These are phyloP conservation scores for Chondrosia reniformis DNA, from an alignment of 37 sponge, comb jelly and placozoan genomes.

Conservation along the genomic window DNA sequence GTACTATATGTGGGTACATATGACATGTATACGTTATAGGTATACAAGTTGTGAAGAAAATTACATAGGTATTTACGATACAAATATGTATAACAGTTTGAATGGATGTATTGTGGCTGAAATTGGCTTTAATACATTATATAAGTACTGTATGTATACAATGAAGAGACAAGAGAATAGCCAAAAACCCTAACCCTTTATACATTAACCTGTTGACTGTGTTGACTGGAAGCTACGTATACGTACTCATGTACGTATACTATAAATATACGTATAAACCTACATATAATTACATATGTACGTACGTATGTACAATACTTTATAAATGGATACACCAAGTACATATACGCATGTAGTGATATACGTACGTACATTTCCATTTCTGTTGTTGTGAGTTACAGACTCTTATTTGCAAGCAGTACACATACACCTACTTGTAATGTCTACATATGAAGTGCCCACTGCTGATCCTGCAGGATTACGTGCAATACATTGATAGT, in stretches of 20 bases:
- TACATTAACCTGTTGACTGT: too few relatives aligned
- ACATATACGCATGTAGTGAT: not conserved
- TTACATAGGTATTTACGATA: too few relatives aligned
- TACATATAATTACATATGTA: not conserved
- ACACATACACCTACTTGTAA: conserved; percentile 1
- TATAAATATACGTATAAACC: not conserved
- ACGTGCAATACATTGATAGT: conserved; percentile 3
- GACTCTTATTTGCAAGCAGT: not conserved
- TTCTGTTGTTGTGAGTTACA: too few relatives aligned
- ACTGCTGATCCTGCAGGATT: not conserved
- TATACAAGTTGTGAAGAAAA: too few relatives aligned
- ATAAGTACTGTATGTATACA: too few relatives aligned
- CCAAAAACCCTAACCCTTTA: too few relatives aligned
- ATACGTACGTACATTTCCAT: not conserved
- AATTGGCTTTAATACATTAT: too few relatives aligned
- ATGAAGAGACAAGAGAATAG: too few relatives aligned
- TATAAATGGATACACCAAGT: not conserved
- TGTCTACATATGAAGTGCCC: not conserved
- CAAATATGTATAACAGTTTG: too few relatives aligned
- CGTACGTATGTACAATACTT: not conserved
- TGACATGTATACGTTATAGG: not conserved
- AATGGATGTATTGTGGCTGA: too few relatives aligned
- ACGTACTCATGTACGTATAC: not conserved
- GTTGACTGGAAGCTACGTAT: not conserved
- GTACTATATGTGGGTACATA: not conserved